Percentiles rank a stretch among this genome's conserved stretches.
Conservation (phyloP, 2,113 vertebrate genomes). For the Loxodonta africana region DNA sequence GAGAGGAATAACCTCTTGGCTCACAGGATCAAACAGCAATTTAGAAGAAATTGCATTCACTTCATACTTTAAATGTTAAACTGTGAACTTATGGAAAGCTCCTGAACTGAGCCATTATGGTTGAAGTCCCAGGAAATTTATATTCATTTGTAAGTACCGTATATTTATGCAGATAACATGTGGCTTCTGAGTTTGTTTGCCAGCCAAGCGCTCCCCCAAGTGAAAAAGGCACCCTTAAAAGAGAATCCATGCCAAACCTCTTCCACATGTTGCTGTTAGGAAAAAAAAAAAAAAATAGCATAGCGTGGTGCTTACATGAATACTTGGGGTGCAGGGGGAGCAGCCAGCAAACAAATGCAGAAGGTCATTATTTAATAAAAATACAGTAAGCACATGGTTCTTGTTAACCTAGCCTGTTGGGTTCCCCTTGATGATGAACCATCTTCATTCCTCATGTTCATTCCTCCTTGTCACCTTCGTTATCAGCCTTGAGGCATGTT, state of each 20-base stretch:
- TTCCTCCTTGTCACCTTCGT: not conserved
- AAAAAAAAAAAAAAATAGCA: no score
- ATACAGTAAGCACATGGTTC: not conserved
- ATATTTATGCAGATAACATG: no score
- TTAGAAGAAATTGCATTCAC: constrained; percentile 75
- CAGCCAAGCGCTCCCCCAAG: no score
- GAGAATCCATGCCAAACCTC: no score
- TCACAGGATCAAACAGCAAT: constrained; percentile 80
- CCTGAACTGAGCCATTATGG: not conserved
- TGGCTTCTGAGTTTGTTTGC: no score
- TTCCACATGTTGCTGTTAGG: no score
- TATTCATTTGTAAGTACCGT: constrained; percentile 71
- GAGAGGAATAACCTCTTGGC: constrained; percentile 70
- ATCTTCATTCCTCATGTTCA: not conserved
- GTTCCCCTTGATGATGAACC: not conserved
- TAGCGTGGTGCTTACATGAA: no score
- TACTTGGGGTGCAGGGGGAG: no score
- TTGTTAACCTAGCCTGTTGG: not conserved
- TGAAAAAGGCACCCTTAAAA: no score
- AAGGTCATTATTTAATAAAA: no score
- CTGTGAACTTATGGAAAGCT: constrained; percentile 76
- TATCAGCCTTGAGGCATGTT: not conserved
- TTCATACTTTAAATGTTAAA: constrained; percentile 81
- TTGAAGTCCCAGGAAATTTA: constrained; percentile 1
- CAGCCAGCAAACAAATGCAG: no score